Evolutionary conservation across 2,113 vertebrate species (phyloP).

Genomic region (Camelus dromedarius): DNA sequence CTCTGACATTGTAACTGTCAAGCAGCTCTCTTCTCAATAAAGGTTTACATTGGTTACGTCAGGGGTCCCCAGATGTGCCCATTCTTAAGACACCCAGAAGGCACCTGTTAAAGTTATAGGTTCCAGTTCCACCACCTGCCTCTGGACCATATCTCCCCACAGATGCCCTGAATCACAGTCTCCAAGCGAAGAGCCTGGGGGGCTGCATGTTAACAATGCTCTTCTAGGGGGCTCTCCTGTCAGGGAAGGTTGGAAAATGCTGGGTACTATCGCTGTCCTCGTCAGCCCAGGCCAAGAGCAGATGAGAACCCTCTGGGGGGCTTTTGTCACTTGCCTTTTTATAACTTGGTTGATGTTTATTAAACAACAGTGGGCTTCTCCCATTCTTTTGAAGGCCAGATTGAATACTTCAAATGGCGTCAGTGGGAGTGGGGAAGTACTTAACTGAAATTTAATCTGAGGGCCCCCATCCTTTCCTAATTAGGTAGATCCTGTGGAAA

Average conservation of each 20-base stretch:
- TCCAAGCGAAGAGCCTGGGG: not conserved
- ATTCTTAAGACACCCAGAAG: not conserved
- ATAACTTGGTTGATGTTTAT: not conserved
- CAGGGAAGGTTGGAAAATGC: not conserved
- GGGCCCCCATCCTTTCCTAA: not conserved
- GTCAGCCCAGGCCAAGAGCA: not conserved
- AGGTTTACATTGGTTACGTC: not conserved
- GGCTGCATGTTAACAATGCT: not conserved
- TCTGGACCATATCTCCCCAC: accelerated
- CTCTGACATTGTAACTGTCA: not conserved
- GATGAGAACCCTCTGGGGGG: not conserved
- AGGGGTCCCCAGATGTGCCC: not conserved
- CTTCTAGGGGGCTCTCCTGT: not conserved
- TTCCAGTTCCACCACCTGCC: not conserved
- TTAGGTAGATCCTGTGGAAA: not conserved
- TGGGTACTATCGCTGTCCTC: not conserved
- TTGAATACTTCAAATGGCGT: not conserved
- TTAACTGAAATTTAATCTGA: not conserved
- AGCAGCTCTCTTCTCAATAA: not conserved
- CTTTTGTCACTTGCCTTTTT: not conserved
- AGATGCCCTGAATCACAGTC: not conserved
- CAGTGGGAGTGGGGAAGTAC: not conserved
- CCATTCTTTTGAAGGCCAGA: not conserved
- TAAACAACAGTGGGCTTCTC: not conserved
- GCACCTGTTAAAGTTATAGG: not conserved